These are phyloP conservation scores for Halictus rubicundus DNA, from an alignment of 1,140 invertebrate species.

Conservation along the genomic window DNA sequence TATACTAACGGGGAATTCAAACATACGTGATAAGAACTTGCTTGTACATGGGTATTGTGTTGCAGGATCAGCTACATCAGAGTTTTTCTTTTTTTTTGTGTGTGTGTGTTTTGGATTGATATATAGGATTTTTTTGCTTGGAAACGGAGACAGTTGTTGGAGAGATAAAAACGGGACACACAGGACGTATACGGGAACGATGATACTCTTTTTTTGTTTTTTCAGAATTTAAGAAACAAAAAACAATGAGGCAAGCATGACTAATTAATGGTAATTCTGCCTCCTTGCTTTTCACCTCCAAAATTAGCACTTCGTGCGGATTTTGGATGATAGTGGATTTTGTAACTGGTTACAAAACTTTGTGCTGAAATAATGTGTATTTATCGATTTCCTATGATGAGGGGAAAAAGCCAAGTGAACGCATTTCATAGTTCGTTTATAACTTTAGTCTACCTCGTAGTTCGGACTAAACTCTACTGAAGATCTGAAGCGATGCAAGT, in stretches of 20 bases:
- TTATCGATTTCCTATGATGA: constrained; percentile 78
- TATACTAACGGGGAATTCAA: constrained; percentile 82
- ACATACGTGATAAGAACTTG: constrained; percentile 77
- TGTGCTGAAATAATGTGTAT: constrained; percentile 79
- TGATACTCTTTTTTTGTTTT: constrained; percentile 39
- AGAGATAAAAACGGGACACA: constrained; percentile 43
- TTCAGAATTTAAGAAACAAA: constrained; percentile 43
- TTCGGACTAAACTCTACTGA: constrained; percentile 42
- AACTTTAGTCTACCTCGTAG: constrained; percentile 27
- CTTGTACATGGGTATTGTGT: constrained; percentile 58
- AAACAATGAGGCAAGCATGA: constrained; percentile 56
- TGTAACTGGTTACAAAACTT: constrained; percentile 64
- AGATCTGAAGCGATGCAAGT: constrained; percentile 40
- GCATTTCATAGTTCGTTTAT: constrained; percentile 63
- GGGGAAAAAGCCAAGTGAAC: constrained; percentile 81
- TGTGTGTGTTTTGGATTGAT: neutral
- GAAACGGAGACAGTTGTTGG: constrained; percentile 27
- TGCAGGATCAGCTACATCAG: constrained; percentile 73
- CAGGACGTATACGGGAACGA: constrained; percentile 39
- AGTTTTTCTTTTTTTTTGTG: constrained; percentile 29
- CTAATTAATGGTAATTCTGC: constrained; percentile 47
- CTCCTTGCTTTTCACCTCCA: constrained; percentile 64
- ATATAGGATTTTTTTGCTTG: constrained; percentile 53
- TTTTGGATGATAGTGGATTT: constrained; percentile 53
- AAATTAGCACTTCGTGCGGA: constrained; percentile 60